Percentiles rank a stretch among this genome's conserved stretches.
These are phyloP conservation scores for Leptodactylus fallax DNA, from an alignment of 2,797 vertebrate species.

Conservation along the genomic window DNA sequence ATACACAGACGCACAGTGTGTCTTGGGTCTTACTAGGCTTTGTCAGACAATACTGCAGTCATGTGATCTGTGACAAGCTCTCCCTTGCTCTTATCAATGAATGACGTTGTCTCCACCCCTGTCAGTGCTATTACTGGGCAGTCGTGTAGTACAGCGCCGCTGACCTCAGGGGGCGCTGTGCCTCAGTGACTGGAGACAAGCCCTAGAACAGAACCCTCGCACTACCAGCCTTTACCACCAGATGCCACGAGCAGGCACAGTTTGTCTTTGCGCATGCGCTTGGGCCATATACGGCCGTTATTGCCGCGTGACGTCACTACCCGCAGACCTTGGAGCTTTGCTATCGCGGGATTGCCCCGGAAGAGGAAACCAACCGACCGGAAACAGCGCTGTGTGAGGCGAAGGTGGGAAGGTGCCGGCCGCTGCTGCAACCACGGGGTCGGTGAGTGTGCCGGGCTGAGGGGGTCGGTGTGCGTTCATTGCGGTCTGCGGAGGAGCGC, in stretches of 20 bases:
- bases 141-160: too few species aligned
- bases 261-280: not conserved
- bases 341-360: not conserved
- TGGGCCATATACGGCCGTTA: not conserved
- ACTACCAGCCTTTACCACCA: not conserved
- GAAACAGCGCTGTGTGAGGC: slow-evolving; percentile 2
- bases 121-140: too few species aligned
- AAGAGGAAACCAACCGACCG: slow-evolving; percentile 42
- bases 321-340: not conserved
- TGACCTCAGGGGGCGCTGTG: too few species aligned
- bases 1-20: too few species aligned
- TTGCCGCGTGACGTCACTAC: not conserved
- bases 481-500: not conserved
- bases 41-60: too few species aligned
- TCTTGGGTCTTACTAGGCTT: too few species aligned
- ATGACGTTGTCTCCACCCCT: too few species aligned
- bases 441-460: not conserved
- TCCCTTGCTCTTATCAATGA: too few species aligned
- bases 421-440: slow-evolving; percentile 50
- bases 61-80: too few species aligned
- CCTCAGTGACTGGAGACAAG: too few species aligned
- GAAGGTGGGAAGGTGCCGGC: not conserved
- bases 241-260: not conserved
- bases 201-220: too few species aligned
- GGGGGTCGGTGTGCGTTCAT: not conserved